These are phyloP conservation scores for Dexiosoma caninum DNA, from an alignment of 2,888 invertebrate genomes.

Conservation along the genomic window DNA sequence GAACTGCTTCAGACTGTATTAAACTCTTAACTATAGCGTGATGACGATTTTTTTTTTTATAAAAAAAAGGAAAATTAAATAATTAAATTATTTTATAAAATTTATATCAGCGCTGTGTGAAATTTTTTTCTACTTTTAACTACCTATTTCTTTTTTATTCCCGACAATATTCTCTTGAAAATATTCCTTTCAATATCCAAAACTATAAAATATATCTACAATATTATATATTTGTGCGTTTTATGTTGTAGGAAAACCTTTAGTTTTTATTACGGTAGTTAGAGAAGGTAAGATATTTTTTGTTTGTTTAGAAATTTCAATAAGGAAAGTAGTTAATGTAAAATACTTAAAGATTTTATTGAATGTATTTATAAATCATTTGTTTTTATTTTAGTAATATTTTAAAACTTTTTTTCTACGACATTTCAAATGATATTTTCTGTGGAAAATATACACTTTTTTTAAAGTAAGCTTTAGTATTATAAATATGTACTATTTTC, in stretches of 20 bases:
- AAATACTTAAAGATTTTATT: conserved; percentile 18
- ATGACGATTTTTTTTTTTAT: too few relatives aligned
- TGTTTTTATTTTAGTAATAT: conserved; percentile 6
- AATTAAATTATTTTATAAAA: too few relatives aligned
- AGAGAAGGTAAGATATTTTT: not conserved
- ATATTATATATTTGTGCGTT: conserved; percentile 55
- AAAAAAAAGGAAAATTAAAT: too few relatives aligned
- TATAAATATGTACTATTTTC: too few relatives aligned
- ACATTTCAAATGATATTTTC: conserved; percentile 59
- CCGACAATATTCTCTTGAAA: too few relatives aligned
- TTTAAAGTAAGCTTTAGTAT: not conserved
- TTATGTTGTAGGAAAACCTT: conserved; percentile 48
- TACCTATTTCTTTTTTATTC: not conserved
- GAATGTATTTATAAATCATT: not conserved
- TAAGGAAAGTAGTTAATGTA: not conserved
- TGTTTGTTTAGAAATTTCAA: not conserved
- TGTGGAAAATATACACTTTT: not conserved
- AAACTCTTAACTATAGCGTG: too few relatives aligned
- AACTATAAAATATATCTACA: not conserved
- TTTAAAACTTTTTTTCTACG: not conserved
- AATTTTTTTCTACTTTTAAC: not conserved
- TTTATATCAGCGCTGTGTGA: too few relatives aligned
- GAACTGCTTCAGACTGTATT: too few relatives aligned
- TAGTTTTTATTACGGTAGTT: conserved; percentile 12
- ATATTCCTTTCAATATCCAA: conserved; percentile 8